These are phyloP conservation scores for Drosophila neotestacea DNA, from an alignment of 2,888 invertebrate genomes.

Conservation along the genomic window DNA sequence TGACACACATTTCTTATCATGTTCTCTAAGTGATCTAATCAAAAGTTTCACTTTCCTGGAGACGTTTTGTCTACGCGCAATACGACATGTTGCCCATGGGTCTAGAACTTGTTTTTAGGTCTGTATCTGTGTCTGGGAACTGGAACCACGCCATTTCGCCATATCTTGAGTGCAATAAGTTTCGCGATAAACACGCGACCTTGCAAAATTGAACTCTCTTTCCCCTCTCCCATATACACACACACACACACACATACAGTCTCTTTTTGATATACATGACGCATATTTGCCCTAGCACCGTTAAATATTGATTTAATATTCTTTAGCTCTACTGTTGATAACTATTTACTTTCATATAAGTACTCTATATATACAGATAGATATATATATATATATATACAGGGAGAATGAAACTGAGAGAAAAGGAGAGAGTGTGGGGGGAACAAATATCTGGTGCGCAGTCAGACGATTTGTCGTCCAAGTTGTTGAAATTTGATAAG, in stretches of 20 bases:
- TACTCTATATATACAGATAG: constrained; percentile 12
- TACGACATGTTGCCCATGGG: constrained; percentile 50
- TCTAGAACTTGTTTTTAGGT: not conserved
- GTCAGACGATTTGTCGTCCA: constrained; percentile 74
- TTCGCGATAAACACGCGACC: constrained; percentile 78
- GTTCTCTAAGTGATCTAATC: constrained; percentile 57
- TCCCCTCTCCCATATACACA: not conserved
- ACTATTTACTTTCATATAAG: constrained; percentile 30
- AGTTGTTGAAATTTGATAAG: constrained; percentile 55
- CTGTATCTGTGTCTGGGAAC: not conserved
- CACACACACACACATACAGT: constrained; percentile 31
- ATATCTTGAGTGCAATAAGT: constrained; percentile 72
- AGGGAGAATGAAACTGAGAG: not conserved
- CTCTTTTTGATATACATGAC: constrained; percentile 43
- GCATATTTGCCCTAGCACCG: constrained; percentile 78
- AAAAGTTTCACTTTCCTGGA: constrained; percentile 31
- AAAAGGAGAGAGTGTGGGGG: not conserved
- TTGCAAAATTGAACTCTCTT: constrained; percentile 45
- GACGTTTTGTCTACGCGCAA: constrained; percentile 70
- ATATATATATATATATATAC: not conserved
- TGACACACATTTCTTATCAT: constrained; percentile 53
- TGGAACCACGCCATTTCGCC: constrained; percentile 67
- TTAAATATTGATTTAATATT: constrained; percentile 77
- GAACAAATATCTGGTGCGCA: constrained; percentile 12
- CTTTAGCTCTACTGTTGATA: constrained; percentile 48